A percentile compares a stretch with the other conserved stretches of the same genome.
phyloP scores from a whole-genome alignment of 2,888 invertebrate species.

The Hyposoter didymator region DNA sequence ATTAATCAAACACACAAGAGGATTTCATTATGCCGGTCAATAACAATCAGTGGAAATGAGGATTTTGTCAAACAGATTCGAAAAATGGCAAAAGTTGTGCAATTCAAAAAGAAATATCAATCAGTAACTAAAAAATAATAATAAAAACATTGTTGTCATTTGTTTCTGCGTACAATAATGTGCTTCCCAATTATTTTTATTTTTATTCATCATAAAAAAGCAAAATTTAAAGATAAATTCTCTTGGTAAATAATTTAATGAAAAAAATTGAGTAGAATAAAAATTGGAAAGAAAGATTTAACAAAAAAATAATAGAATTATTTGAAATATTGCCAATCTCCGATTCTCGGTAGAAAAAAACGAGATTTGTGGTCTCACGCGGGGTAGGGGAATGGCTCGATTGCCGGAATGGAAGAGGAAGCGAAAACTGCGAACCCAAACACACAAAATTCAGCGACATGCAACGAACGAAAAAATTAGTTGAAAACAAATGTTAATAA shows the following conservation, averaged over 20 bases:
- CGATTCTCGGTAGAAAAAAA: slow-evolving; percentile 27
- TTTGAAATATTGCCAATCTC: slow-evolving; percentile 17
- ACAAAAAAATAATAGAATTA: background rate
- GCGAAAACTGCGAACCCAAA: slow-evolving; percentile 15
- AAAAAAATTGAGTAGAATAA: background rate
- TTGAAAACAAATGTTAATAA: background rate
- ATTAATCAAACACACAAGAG: slow-evolving; percentile 26
- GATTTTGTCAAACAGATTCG: background rate
- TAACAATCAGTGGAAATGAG: background rate
- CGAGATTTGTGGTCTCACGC: slow-evolving; percentile 29
- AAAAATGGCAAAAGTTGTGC: background rate
- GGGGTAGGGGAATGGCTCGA: slow-evolving; percentile 51
- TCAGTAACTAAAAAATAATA: background rate
- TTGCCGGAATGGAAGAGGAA: slow-evolving; percentile 24
- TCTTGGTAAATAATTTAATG: background rate
- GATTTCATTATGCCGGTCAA: background rate
- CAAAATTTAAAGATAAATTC: background rate
- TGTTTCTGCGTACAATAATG: background rate
- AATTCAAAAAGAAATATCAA: background rate
- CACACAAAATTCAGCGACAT: background rate
- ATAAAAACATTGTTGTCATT: background rate
- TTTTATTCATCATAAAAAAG: too few relatives aligned
- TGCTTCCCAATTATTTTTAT: too few relatives aligned
- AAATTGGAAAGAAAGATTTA: background rate
- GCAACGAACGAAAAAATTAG: slow-evolving; percentile 6